A percentile compares a stretch with the other conserved stretches of the same genome.
Conservation (phyloP, 2,888 invertebrate species). For the Sipha maydis region DNA sequence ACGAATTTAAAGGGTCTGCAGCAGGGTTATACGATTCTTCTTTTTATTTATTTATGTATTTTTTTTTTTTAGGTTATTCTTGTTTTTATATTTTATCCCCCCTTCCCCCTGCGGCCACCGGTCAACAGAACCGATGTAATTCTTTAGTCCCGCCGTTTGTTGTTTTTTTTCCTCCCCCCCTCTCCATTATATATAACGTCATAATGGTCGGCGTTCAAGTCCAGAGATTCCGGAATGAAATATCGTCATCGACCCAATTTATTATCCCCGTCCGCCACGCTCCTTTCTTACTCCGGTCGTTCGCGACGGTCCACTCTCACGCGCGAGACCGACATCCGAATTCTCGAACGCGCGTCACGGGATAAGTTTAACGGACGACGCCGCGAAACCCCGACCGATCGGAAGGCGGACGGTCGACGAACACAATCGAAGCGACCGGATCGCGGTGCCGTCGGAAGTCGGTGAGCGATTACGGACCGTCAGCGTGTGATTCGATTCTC, state of each 20-base stretch:
- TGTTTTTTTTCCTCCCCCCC: not conserved
- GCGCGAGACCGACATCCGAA: too few relatives aligned
- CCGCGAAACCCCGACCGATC: not conserved
- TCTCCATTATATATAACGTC: not conserved
- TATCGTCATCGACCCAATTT: conserved; percentile 40
- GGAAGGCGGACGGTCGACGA: not conserved
- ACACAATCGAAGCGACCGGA: too few relatives aligned
- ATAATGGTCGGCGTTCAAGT: conserved; percentile 52
- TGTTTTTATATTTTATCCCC: conserved; percentile 27
- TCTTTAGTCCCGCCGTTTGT: conserved; percentile 23
- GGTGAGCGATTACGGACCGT: too few relatives aligned
- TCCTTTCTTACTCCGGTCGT: too few relatives aligned
- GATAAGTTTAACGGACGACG: too few relatives aligned
- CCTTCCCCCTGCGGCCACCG: not conserved
- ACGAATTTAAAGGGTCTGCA: conserved; percentile 49
- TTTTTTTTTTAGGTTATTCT: conserved; percentile 41
- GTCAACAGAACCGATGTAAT: conserved; percentile 27
- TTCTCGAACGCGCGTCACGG: too few relatives aligned
- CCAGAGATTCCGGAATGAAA: conserved; percentile 54
- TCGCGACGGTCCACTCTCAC: not conserved
- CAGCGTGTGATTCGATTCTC: too few relatives aligned
- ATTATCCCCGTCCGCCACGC: not conserved
- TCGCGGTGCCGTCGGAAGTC: too few relatives aligned
- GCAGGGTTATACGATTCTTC: conserved; percentile 34
- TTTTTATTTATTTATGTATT: conserved; percentile 28